Base-by-base conservation (phyloP, 1,140 invertebrate genomes). In the Saccostrea cuccullata region DNA sequence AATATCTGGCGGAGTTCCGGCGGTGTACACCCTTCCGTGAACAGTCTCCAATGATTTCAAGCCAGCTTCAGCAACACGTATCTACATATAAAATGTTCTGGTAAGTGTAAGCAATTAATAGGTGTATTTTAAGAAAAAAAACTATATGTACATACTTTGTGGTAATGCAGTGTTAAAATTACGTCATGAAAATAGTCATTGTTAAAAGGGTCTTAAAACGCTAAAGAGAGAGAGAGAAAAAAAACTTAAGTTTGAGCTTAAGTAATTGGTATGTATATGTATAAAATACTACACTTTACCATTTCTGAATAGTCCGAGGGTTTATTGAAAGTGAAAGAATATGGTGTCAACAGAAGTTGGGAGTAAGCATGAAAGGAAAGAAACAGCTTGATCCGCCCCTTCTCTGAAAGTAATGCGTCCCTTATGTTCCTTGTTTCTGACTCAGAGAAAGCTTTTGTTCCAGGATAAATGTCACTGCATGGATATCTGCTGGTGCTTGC, bases 301-400 rank as follows among this genome's bases (percentile, higher is more conserved):
- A 86, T 26, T 67, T 89, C 73, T 8, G 17, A 1, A 83, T 86
- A 60, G 83, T 89, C 84, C 0, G 86, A 26, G 15, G 87, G 70
- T 82, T 60, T 64, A 20, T 8, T 17, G 5, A 8, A 20, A 3
- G 55, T 89, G 88, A 87, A 86, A 5, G 86, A 86, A 56, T 87
- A 88, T 15, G 90, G 90, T 6, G 86, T 86, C 12, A 90, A 84
- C 36, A 91, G 67, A 15, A 91, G 58, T 87, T 92, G 91, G 0
- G 89, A 90, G 88, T 90, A 92, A 9, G 91, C 86, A 73, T 91
- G 91, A 9, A 92, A 86, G 4, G 89, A 89, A 47, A 92, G 64
- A 84, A 87, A 91, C n/a, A 82, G 87, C 36, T 86, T 85, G 6
- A 87, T 82, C 13, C 60, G 40, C 23, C 12, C 30, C 47, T 77